Evolutionary conservation across 2,113 vertebrate species (phyloP), one percentile per base, ranked within the genome.

Genomic region (Rhipidura dahli): DNA sequence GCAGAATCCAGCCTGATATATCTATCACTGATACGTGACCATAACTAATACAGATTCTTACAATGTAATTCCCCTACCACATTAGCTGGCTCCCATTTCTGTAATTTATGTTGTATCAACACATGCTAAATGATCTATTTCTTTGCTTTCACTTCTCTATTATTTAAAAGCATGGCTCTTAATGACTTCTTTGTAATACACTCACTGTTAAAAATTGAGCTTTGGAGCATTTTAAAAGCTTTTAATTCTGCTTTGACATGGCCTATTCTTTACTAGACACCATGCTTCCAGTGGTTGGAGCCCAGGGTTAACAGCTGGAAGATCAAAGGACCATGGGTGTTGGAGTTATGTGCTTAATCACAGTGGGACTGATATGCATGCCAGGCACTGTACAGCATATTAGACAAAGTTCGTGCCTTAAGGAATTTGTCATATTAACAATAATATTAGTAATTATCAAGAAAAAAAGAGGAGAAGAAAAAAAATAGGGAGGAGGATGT

Each of bases 21-120:
- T 76, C 50, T 22, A 15, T 81, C 49, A 16, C 33, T 56, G 53
- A 50, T 39, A 11, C 26, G 10, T 65, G 72, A 21, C 72, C 81
- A 27, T 65, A 80, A 84, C 49, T 73, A 81, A 78, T 51, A 27
- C 23, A 60, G 47, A 68, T 71, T 93, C 91, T 87, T 84, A 50
- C n/a, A 89, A 10, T 60, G 26, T 89, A 40, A 88, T 93, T 93
- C 63, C 37, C 28, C 61, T 68, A 54, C 82, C 4, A 1, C 42
- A 50, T 89, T 87, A 80, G 9, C 45, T 92, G 77, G 31, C 83
- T 92, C 87, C 64, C 42, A 50, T 51, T 72, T 77, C 59, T 65
- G 54, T 91, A 95, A 92, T 89, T 89, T 73, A 87, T 87, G 39
- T 87, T 82, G 51, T 83, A 73, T 87, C 87, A 93, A 94, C 64